Base-by-base conservation (phyloP, 2,113 vertebrate species). In the Galemys pyrenaicus region DNA sequence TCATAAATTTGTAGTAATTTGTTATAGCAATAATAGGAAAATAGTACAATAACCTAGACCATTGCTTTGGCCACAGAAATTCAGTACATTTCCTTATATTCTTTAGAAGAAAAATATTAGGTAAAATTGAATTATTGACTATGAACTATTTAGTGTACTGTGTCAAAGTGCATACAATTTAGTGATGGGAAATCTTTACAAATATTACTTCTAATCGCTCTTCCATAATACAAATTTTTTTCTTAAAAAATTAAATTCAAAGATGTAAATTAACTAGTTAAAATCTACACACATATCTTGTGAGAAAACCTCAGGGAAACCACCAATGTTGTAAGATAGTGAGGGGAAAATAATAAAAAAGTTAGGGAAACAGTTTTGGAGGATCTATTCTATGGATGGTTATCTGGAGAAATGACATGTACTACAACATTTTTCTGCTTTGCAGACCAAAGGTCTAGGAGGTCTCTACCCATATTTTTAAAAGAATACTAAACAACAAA, bases 401-500 rank as follows among this genome's bases (percentile, higher is more conserved):
- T 26, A 88, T 87, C 26, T 82, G 12, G 0, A 65, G 9, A n/a
- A 56, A 1, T 87, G 17, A 44, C 68, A 87, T 56, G 67, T 80
- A 77, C 10, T 68, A 9, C 13, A 15, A 78, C 51, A 30, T 64
- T 95, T 90, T 41, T 92, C 89, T 65, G 30, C 20, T 44, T 87
- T 39, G 3, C 39, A 90, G 79, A 75, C 75, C 74, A 96, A 96
- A 98, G 90, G 32, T 2, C 37, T 58, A 88, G 65, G 58, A 96
- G 75, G 64, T 62, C 78, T 88, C 67, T 77, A 75, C 39, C 44
- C 73, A 79, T 32, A 37, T 90, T 85, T 95, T 90, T 1, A 51
- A 81, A 90, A 94, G 60, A 95, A 89, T 75, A 74, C 71, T 65
- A 94, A 97, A 87, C 54, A 81, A 86, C 67, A 95, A 97, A 95